Evolutionary conservation across 2,888 invertebrate genomes (phyloP), one percentile per base, ranked within the genome.

Genomic region (Nowickia ferox): DNA sequence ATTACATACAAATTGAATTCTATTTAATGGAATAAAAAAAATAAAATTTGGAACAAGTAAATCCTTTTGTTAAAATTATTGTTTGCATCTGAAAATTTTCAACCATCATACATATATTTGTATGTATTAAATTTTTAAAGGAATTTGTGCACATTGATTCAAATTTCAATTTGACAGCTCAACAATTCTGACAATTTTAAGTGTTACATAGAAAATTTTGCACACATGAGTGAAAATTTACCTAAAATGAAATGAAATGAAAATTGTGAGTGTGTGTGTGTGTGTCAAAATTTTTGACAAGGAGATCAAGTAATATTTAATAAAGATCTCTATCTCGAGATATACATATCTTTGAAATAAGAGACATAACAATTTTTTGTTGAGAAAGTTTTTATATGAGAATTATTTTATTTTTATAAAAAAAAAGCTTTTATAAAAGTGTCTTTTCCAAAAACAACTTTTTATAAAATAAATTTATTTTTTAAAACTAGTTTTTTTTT

Each of bases 21-120:
- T 15, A 30, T 61, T 79, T 69, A 8, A 68, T 6, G 22, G 30
- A 2, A 30, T 6, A 46, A 22, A 19, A 38, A 22, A 40, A 68
- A 78, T 48, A 19, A 42, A 40, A 46, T 55, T 76, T 69, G 22
- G 8, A 15, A 17, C 8, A 48, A 69, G 11, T 55, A 76, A 46
- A 75, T 78, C 40, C 81, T 82, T 71, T 85, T 85, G 72, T 84
- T 81, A 59, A n/a, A 42, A 40, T n/a, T 9, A 48, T 69, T 69
- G 17, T 68, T n/a, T 55, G 22, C 40, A 55, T 66, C 59, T 19
- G 1, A 61, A 40, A 65, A 51, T 57, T 51, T 61, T 9, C 53
- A 63, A 44, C 63, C n/a, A 22, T 30, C 30, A 53, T 9, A 75
- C 51, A 65, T 38, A 30, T 5, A 6, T 30, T 6, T 30, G 30